A percentile compares a stretch with the other conserved stretches of the same genome.
These are phyloP conservation scores for Salvelinus namaycush DNA, from an alignment of 2,113 vertebrate genomes.

Conservation along the genomic window DNA sequence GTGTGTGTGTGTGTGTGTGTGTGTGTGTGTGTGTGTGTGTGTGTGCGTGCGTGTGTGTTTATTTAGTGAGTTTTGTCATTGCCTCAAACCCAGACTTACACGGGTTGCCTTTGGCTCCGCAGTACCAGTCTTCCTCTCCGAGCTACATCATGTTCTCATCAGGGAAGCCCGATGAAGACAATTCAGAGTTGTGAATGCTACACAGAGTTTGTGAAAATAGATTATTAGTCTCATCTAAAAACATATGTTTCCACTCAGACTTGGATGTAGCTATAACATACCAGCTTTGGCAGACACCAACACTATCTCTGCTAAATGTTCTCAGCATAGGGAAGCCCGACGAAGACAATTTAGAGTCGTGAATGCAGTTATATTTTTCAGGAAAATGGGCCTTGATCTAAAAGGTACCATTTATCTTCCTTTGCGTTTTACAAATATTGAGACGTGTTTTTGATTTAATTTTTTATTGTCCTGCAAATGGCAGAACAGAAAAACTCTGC, in stretches of 20 bases:
- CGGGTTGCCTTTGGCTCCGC: background rate
- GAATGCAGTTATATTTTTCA: too few species aligned
- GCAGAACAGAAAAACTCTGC: background rate
- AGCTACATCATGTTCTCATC: background rate
- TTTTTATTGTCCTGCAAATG: background rate
- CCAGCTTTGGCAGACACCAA: too few species aligned
- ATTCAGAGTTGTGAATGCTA: too few species aligned
- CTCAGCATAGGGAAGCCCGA: too few species aligned
- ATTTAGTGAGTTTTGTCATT: background rate
- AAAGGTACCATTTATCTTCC: background rate
- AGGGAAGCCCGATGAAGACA: too few species aligned
- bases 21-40: background rate
- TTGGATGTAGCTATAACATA: background rate
- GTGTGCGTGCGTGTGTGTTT: background rate
- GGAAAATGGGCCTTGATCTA: background rate
- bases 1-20: too few species aligned
- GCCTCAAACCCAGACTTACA: background rate
- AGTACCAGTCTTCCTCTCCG: background rate
- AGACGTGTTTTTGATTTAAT: background rate
- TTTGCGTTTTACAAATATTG: background rate
- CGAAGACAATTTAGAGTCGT: too few species aligned
- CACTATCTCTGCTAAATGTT: background rate
- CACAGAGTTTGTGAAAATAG: too few species aligned
- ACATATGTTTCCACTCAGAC: too few species aligned
- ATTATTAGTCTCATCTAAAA: too few species aligned